Evolutionary conservation across 2,797 vertebrate species (phyloP).

Genomic region (Calcarius lapponicus): DNA sequence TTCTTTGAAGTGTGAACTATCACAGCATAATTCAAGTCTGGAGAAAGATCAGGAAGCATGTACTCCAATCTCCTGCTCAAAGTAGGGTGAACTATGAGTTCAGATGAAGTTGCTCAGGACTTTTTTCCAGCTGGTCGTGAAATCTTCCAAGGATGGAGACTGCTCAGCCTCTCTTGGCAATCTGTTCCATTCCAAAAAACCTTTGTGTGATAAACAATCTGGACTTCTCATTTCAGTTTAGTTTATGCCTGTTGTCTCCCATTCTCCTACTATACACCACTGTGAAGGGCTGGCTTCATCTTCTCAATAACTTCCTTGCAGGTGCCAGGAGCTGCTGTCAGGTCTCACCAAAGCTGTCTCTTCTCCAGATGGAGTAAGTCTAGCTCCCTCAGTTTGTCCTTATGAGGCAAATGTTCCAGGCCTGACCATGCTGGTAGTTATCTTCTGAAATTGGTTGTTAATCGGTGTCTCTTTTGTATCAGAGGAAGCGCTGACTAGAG

Average conservation of each 20-base stretch:
- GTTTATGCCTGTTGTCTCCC: neutral
- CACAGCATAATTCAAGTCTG: neutral
- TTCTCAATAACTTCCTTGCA: neutral
- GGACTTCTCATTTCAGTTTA: neutral
- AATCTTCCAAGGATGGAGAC: neutral
- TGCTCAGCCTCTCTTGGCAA: neutral
- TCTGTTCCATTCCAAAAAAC: neutral
- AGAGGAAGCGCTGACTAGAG: neutral
- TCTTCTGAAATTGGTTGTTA: neutral
- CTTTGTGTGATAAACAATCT: neutral
- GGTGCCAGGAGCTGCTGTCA: neutral
- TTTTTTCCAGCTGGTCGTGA: neutral
- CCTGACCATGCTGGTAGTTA: neutral
- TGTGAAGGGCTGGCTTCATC: neutral
- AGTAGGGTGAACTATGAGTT: neutral
- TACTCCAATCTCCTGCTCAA: neutral
- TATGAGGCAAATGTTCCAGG: neutral
- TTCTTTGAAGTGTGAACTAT: neutral
- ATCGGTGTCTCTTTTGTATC: neutral
- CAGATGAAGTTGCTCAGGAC: neutral
- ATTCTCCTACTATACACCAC: neutral
- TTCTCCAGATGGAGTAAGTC: neutral
- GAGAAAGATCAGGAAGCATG: neutral
- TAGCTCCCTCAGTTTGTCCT: neutral
- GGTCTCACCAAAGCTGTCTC: neutral